A percentile compares a stretch with the other conserved stretches of the same genome.
Evolutionary conservation across 2,797 vertebrate genomes (phyloP).

Genomic region (Cetoscarus ocellatus): DNA sequence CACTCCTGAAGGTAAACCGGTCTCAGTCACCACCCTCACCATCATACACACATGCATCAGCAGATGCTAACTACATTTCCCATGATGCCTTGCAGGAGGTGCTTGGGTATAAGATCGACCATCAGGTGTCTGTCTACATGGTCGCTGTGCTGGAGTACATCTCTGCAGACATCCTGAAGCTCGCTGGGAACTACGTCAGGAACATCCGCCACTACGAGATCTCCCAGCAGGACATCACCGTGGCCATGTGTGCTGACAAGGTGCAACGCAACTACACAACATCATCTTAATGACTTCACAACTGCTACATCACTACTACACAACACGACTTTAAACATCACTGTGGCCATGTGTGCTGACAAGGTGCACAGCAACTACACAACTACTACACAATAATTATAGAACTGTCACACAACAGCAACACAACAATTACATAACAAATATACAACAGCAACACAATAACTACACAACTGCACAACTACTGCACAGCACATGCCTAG

Average conservation of each 20-base stretch:
- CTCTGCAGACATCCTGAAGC: conserved; percentile 97
- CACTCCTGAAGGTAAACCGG: conserved; percentile 90
- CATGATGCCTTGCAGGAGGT: conserved; percentile 87
- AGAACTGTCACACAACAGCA: too few relatives aligned
- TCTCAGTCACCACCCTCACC: not conserved
- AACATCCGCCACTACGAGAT: conserved; percentile 98
- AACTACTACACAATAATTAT: too few relatives aligned
- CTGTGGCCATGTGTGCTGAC: too few relatives aligned
- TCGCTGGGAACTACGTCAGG: conserved; percentile 96
- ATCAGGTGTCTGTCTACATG: conserved; percentile 98
- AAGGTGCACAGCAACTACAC: too few relatives aligned
- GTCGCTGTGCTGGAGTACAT: conserved; percentile 98
- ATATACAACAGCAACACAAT: too few relatives aligned
- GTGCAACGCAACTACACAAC: conserved; percentile 65
- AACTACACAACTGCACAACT: too few relatives aligned
- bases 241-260: conserved; percentile 99
- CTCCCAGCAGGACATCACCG: conserved; percentile 97
- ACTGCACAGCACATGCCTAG: too few relatives aligned
- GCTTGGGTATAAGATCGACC: conserved; percentile 96
- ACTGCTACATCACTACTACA: not conserved
- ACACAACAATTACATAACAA: too few relatives aligned
- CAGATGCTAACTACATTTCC: not conserved
- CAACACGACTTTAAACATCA: too few relatives aligned
- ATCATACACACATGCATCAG: not conserved
- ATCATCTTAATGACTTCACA: not conserved